Percentiles rank a stretch among this genome's conserved stretches.
Evolutionary conservation across 2,113 vertebrate species (phyloP).

Genomic region (Pao palembangensis): DNA sequence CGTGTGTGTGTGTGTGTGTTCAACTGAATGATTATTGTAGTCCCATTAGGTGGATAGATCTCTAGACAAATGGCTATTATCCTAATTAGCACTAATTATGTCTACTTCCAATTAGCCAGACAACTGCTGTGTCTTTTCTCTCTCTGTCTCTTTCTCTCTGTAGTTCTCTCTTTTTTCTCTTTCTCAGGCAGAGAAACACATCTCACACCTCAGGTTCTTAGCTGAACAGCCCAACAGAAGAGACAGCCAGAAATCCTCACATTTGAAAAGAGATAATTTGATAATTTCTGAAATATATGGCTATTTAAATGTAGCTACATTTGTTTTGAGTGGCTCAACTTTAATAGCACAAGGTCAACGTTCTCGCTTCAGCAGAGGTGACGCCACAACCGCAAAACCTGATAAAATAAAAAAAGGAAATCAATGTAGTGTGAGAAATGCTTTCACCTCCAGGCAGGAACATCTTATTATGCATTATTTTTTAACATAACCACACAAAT

Average conservation of each 20-base stretch:
- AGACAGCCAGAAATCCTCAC: constrained; percentile 7
- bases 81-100: constrained; percentile 70
- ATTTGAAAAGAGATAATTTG: constrained; percentile 6
- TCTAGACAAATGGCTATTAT: constrained; percentile 68
- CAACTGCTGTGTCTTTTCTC: constrained; percentile 48
- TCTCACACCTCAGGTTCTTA: constrained; percentile 25
- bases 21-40: constrained; percentile 33
- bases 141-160: constrained; percentile 13
- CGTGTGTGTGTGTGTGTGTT: constrained; percentile 21
- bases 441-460: constrained; percentile 33
- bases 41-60: constrained; percentile 67
- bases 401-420: constrained; percentile 46
- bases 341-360: constrained; percentile 17
- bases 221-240: constrained; percentile 6
- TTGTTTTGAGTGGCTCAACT: constrained; percentile 21
- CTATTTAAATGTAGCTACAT: constrained; percentile 33
- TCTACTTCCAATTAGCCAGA: constrained; percentile 61
- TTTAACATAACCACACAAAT: constrained; percentile 13
- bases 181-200: constrained; percentile 20
- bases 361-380: constrained; percentile 16
- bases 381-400: constrained; percentile 22
- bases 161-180: constrained; percentile 1
- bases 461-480: constrained; percentile 46
- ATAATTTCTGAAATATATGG: constrained; percentile 5
- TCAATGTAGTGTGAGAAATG: constrained; percentile 35